A percentile compares a stretch with the other conserved stretches of the same genome.
Evolutionary conservation across 2,888 invertebrate genomes (phyloP).

Genomic region (Scelioninae gen. 2): DNA sequence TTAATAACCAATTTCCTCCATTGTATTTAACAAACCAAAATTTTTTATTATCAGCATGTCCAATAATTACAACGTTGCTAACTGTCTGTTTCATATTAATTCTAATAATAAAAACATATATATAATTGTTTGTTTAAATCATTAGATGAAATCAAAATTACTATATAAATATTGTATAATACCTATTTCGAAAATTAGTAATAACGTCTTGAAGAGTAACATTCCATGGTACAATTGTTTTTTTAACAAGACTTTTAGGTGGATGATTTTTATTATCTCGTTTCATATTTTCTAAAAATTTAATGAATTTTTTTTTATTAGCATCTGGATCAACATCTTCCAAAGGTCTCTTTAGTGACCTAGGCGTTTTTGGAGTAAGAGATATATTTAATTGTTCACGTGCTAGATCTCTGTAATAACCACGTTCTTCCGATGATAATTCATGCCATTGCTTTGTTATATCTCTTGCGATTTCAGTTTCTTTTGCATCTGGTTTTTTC

Average conservation of each 20-base stretch:
- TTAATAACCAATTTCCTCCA: conserved; percentile 34
- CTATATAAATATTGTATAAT: conserved; percentile 1
- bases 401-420: conserved; percentile 68
- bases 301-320: conserved; percentile 66
- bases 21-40: conserved; percentile 48
- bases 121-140: not conserved
- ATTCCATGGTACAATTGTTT: conserved; percentile 66
- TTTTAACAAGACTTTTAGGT: conserved; percentile 62
- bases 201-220: conserved; percentile 63
- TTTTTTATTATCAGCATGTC: conserved; percentile 27
- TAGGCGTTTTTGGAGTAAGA: conserved; percentile 37
- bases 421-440: conserved; percentile 72
- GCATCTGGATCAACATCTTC: conserved; percentile 55
- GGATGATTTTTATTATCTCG: conserved; percentile 59
- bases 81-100: conserved; percentile 9
- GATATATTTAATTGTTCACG: conserved; percentile 58
- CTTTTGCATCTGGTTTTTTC: conserved; percentile 69
- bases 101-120: conserved; percentile 6
- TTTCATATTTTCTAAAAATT: conserved; percentile 68
- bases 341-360: conserved; percentile 49
- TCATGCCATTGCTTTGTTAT: conserved; percentile 73
- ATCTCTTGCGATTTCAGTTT: conserved; percentile 72
- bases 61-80: conserved; percentile 22
- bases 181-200: conserved; percentile 59
- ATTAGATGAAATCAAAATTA: not conserved